Conservation (phyloP, 2,888 invertebrate species). For the Folsomia candida region DNA sequence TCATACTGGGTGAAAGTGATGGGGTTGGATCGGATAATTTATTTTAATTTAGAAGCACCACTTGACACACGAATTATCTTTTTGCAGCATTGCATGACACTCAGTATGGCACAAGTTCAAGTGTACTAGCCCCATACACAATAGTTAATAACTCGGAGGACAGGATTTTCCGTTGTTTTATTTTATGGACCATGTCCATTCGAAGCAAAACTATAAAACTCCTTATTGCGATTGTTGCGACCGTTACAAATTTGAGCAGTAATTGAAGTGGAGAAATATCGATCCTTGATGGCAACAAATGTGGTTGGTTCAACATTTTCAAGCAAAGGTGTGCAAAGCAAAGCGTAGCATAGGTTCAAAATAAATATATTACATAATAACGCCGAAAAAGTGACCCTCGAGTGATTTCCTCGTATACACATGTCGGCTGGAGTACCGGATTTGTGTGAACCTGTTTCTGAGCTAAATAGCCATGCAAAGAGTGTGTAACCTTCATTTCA, state of each 20-base stretch:
- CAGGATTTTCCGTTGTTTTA: slow-evolving; percentile 14
- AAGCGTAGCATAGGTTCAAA: not conserved
- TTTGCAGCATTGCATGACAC: not conserved
- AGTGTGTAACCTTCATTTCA: not conserved
- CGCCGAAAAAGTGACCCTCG: not conserved
- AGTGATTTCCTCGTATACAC: not conserved
- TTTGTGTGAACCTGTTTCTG: not conserved
- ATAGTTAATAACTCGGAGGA: not conserved
- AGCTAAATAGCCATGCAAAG: not conserved
- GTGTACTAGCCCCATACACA: not conserved
- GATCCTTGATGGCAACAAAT: slow-evolving; percentile 5
- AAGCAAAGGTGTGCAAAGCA: not conserved
- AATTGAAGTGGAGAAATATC: slow-evolving; percentile 15
- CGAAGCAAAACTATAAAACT: not conserved
- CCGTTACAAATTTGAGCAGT: slow-evolving; percentile 18
- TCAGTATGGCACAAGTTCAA: not conserved
- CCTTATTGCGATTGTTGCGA: not conserved
- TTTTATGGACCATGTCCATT: slow-evolving; percentile 6
- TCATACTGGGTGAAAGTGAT: slow-evolving; percentile 16
- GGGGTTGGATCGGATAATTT: slow-evolving; percentile 2
- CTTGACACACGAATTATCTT: slow-evolving; percentile 17
- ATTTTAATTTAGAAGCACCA: slow-evolving; percentile 16
- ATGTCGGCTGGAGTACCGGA: not conserved
- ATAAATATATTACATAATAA: not conserved
- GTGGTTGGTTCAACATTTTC: not conserved